phyloP scores from a whole-genome alignment of 2,888 invertebrate genomes.

The Pyrocoelia pectoralis region DNA sequence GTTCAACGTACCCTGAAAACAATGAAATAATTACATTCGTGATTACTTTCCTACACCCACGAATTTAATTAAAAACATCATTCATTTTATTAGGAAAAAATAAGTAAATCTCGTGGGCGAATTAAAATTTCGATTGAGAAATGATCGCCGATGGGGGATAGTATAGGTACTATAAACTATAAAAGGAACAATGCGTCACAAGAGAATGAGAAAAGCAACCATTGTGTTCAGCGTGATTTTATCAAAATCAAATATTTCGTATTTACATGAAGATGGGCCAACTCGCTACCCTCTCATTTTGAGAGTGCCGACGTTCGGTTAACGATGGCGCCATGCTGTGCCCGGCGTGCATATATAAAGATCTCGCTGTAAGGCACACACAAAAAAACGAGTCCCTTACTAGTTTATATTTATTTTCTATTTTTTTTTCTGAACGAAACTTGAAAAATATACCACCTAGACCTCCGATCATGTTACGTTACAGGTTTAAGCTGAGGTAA shows the following conservation, averaged over 20 bases:
- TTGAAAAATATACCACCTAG: constrained; percentile 21
- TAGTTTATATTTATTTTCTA: not conserved
- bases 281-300: constrained; percentile 27
- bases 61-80: constrained; percentile 8
- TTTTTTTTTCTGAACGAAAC: constrained; percentile 6
- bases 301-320: constrained; percentile 21
- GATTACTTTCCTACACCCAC: constrained; percentile 11
- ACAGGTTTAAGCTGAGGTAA: no score
- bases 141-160: not conserved
- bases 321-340: constrained; percentile 30
- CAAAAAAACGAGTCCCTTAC: constrained; percentile 8
- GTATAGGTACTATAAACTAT: not conserved
- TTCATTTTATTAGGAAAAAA: not conserved
- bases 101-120: not conserved
- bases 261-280: constrained; percentile 28
- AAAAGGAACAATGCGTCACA: not conserved
- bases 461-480: no score
- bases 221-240: constrained; percentile 11
- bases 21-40: constrained; percentile 13
- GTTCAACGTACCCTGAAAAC: constrained; percentile 16
- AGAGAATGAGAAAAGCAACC: not conserved
- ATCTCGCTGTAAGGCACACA: constrained; percentile 15
- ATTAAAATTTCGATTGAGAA: constrained; percentile 5
- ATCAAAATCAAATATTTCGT: constrained; percentile 18
- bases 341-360: constrained; percentile 22